These are phyloP conservation scores for Galeopterus variegatus DNA, from an alignment of 2,113 vertebrate species.

Conservation along the genomic window DNA sequence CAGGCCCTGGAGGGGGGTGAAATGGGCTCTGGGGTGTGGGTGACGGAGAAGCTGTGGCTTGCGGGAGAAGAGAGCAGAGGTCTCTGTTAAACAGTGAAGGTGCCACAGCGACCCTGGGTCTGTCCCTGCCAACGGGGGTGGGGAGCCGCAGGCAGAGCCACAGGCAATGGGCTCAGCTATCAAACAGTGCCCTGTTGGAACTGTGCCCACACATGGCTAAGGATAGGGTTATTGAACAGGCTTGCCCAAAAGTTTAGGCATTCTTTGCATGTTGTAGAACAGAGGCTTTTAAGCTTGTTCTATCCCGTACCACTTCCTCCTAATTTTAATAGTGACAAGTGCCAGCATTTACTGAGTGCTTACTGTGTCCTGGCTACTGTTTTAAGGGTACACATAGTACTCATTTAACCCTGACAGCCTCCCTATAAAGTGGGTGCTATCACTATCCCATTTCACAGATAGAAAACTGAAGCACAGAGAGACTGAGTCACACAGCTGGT, in stretches of 20 bases:
- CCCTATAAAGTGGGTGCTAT: background rate
- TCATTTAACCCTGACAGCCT: background rate
- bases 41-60: background rate
- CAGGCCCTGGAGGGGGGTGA: background rate
- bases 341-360: background rate
- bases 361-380: background rate
- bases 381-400: rapidly evolving
- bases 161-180: background rate
- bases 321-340: background rate
- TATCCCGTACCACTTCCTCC: background rate
- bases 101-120: too few relatives aligned
- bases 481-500: background rate
- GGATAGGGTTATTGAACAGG: background rate
- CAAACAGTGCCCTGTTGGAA: too few relatives aligned
- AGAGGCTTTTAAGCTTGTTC: background rate
- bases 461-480: background rate
- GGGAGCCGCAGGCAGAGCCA: too few relatives aligned
- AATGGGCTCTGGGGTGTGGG: background rate
- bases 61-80: background rate
- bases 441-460: background rate
- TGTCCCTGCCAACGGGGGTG: background rate
- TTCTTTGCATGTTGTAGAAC: background rate
- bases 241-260: rapidly evolving
- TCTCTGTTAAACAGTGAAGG: background rate
- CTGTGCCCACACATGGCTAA: rapidly evolving